Percentiles rank a stretch among this genome's conserved stretches.
Conservation (phyloP, 2,888 invertebrate genomes). For the Morpho achilles region DNA sequence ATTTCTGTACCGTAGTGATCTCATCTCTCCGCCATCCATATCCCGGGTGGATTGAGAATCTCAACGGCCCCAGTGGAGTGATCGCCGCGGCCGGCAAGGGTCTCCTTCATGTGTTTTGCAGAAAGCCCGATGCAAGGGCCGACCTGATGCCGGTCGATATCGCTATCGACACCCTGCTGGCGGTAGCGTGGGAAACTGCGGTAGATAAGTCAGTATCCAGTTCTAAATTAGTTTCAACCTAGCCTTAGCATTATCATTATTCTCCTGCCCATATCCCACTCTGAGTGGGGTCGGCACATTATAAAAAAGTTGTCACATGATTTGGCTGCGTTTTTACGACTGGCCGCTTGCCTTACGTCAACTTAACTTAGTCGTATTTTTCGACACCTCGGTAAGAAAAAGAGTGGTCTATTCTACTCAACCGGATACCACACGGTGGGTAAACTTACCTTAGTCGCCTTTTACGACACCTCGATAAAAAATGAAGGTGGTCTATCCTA, state of each 20-base stretch:
- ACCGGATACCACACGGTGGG: too few relatives aligned
- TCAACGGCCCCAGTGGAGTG: constrained; percentile 92
- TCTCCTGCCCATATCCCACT: too few relatives aligned
- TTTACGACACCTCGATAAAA: too few relatives aligned
- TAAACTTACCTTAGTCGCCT: too few relatives aligned
- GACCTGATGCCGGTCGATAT: constrained; percentile 92
- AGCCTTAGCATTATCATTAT: not conserved
- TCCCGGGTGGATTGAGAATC: constrained; percentile 95
- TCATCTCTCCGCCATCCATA: constrained; percentile 81
- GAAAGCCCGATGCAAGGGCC: constrained; percentile 72
- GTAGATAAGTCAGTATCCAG: constrained; percentile 54
- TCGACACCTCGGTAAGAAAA: too few relatives aligned
- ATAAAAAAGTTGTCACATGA: too few relatives aligned
- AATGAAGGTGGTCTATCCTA: too few relatives aligned
- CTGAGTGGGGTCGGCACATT: too few relatives aligned
- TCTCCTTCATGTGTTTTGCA: constrained; percentile 83
- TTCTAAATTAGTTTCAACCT: not conserved
- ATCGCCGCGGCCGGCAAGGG: constrained; percentile 85
- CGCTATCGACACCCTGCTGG: constrained; percentile 86
- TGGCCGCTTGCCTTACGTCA: too few relatives aligned
- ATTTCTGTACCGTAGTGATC: constrained; percentile 71
- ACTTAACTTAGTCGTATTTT: too few relatives aligned
- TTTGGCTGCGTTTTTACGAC: too few relatives aligned
- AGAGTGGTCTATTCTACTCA: too few relatives aligned
- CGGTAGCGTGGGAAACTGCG: constrained; percentile 85